A percentile compares a stretch with the other conserved stretches of the same genome.
Conservation (phyloP, 2,113 vertebrate species). For the Melospiza melodia region DNA sequence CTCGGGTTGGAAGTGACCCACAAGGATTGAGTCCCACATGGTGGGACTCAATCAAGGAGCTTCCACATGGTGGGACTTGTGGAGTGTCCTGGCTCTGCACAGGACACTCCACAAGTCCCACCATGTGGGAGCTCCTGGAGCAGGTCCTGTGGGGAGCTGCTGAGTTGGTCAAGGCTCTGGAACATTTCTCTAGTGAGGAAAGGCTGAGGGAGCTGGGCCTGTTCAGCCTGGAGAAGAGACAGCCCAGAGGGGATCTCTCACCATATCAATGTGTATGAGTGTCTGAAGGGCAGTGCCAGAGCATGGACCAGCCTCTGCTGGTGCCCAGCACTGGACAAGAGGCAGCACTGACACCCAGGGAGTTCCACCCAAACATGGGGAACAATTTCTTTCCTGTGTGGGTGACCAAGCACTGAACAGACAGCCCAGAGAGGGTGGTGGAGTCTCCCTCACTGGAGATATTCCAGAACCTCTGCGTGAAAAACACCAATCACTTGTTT, state of each 20-base stretch:
- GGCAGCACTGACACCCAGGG: background rate
- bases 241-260: background rate
- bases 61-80: too few relatives aligned
- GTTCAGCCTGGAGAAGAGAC: background rate
- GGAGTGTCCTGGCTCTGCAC: too few relatives aligned
- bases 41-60: too few relatives aligned
- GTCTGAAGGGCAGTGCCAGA: background rate
- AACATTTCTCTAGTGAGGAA: rapidly evolving
- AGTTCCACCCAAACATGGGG: background rate
- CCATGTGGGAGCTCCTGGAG: background rate
- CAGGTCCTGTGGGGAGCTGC: background rate
- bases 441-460: background rate
- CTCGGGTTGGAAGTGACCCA: too few relatives aligned
- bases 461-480: background rate
- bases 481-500: too few relatives aligned
- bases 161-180: background rate
- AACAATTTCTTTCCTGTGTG: background rate
- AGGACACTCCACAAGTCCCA: background rate
- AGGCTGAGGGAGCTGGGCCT: background rate
- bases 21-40: too few relatives aligned
- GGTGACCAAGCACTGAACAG: background rate
- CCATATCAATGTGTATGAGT: too few relatives aligned
- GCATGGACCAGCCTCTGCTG: background rate
- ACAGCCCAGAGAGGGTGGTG: background rate
- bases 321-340: background rate